A percentile compares a stretch with the other conserved stretches of the same genome.
These are phyloP conservation scores for Gryon sp. DNA, from an alignment of 1,140 invertebrate species.

Conservation along the genomic window DNA sequence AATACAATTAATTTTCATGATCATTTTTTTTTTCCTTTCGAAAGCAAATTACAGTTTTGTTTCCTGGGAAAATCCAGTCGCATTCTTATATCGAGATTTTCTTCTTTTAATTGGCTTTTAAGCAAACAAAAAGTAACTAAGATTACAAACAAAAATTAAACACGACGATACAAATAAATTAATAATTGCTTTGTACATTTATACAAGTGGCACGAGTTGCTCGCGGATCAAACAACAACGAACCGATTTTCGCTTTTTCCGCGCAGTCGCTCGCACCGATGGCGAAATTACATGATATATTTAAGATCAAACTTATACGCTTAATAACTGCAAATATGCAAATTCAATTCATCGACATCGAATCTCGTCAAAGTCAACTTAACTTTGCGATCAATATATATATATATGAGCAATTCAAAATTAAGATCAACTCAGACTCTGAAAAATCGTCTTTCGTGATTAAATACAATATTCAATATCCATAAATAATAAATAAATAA, in stretches of 20 bases:
- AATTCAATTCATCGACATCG: conserved; percentile 31
- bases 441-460: too few species aligned
- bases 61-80: background rate
- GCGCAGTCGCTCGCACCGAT: conserved; percentile 36
- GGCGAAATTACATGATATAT: conserved; percentile 51
- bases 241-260: conserved; percentile 28
- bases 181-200: conserved; percentile 78
- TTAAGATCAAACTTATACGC: conserved; percentile 12
- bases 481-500: too few species aligned
- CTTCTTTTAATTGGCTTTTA: conserved; percentile 1
- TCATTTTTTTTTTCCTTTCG: background rate
- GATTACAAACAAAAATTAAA: conserved; percentile 3
- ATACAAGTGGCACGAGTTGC: conserved; percentile 74
- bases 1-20: too few species aligned
- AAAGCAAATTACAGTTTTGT: conserved; percentile 9
- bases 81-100: conserved; percentile 3
- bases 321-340: conserved; percentile 39
- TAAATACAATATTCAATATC: too few species aligned
- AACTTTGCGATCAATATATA: background rate
- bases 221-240: conserved; percentile 16
- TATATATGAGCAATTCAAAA: conserved; percentile 19
- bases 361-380: conserved; percentile 1
- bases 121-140: background rate
- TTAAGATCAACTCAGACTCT: too few species aligned
- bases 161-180: conserved; percentile 70